A percentile compares a stretch with the other conserved stretches of the same genome.
Evolutionary conservation across 1,140 invertebrate genomes (phyloP).

Genomic region (Calliopsis andreniformis): DNA sequence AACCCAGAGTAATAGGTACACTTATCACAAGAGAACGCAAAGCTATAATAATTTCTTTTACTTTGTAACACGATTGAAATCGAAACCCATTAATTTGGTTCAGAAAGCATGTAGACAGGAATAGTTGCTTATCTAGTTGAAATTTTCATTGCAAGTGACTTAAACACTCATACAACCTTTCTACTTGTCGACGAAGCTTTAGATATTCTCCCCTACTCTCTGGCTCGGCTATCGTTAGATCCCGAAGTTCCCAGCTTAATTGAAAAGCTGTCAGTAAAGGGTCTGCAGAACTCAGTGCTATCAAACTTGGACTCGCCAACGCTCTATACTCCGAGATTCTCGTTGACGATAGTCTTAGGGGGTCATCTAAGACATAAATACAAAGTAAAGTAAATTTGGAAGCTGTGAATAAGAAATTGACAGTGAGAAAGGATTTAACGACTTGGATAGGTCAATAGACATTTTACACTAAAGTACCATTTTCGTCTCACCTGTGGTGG

Average conservation of each 20-base stretch:
- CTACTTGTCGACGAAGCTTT: slow-evolving; percentile 91
- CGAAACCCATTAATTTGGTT: too few relatives aligned
- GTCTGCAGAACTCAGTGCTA: slow-evolving; percentile 92
- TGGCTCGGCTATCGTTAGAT: slow-evolving; percentile 89
- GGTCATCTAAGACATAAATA: slow-evolving; percentile 80
- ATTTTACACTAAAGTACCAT: too few relatives aligned
- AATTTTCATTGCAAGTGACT: too few relatives aligned
- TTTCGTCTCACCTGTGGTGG: slow-evolving; percentile 85
- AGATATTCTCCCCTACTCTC: slow-evolving; percentile 91
- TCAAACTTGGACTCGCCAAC: slow-evolving; percentile 93
- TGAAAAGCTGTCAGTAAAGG: slow-evolving; percentile 92
- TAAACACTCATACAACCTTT: slow-evolving; percentile 82
- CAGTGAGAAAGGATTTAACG: too few relatives aligned
- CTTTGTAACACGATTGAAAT: too few relatives aligned
- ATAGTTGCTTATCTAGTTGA: too few relatives aligned
- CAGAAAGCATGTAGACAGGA: too few relatives aligned
- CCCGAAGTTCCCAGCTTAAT: slow-evolving; percentile 90
- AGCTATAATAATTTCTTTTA: too few relatives aligned
- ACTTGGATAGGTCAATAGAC: not conserved
- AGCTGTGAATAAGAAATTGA: too few relatives aligned
- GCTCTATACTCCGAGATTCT: slow-evolving; percentile 96
- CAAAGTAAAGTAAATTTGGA: too few relatives aligned
- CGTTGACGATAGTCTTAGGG: slow-evolving; percentile 92
- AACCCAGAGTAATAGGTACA: too few relatives aligned
- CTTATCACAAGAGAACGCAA: too few relatives aligned